Conservation (phyloP, 2,797 vertebrate genomes). For the Argya squamiceps region DNA sequence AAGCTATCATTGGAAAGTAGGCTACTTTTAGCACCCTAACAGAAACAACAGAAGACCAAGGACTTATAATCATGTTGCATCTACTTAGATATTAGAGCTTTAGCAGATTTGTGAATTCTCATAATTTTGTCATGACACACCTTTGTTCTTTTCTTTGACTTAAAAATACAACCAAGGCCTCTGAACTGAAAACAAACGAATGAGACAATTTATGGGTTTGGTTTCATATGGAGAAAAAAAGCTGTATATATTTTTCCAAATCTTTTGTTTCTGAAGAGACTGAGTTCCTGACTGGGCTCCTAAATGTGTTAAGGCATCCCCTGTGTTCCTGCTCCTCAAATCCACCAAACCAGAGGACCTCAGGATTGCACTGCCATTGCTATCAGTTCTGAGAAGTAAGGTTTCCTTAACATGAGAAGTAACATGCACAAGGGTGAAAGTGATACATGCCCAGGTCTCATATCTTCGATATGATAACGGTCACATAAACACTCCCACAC, state of each 20-base stretch:
- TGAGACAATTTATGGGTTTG: not conserved
- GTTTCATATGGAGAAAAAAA: not conserved
- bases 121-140: not conserved
- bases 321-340: not conserved
- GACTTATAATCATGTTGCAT: not conserved
- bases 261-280: not conserved
- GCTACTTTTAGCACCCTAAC: not conserved
- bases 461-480: not conserved
- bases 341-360: not conserved
- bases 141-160: not conserved
- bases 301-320: not conserved
- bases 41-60: not conserved
- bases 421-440: not conserved
- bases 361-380: not conserved
- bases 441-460: not conserved
- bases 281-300: not conserved
- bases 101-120: not conserved
- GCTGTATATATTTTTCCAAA: accelerated
- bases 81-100: not conserved
- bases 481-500: not conserved
- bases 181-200: not conserved
- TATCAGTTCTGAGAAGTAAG: not conserved
- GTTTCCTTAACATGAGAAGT: not conserved
- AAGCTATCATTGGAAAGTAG: not conserved
- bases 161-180: not conserved